These are phyloP conservation scores for Hyppa rectilinea DNA, from an alignment of 2,888 invertebrate genomes.

Conservation along the genomic window DNA sequence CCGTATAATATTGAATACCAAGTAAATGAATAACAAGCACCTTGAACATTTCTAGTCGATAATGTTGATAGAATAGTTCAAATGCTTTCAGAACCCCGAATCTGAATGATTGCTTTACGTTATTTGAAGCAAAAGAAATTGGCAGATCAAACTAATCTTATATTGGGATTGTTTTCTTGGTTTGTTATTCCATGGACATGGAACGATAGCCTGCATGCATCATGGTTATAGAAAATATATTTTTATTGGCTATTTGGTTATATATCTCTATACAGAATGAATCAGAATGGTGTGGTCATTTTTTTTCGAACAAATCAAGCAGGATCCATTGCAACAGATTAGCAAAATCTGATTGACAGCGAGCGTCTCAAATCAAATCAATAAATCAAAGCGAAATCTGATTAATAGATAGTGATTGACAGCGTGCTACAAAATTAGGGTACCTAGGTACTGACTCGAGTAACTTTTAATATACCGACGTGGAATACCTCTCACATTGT, in stretches of 20 bases:
- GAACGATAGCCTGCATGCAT: not conserved
- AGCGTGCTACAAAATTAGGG: too few relatives aligned
- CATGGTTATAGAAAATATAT: not conserved
- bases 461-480: too few relatives aligned
- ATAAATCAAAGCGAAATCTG: too few relatives aligned
- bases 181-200: not conserved
- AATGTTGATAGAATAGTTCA: slow-evolving; percentile 1
- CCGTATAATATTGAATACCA: not conserved
- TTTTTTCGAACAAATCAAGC: too few relatives aligned
- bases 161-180: not conserved
- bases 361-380: too few relatives aligned
- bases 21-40: not conserved
- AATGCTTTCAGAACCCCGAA: not conserved
- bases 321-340: too few relatives aligned
- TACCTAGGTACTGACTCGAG: too few relatives aligned
- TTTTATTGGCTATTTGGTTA: not conserved
- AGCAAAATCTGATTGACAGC: too few relatives aligned
- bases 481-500: too few relatives aligned
- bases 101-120: not conserved
- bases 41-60: slow-evolving; percentile 16
- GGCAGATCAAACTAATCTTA: not conserved
- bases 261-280: too few relatives aligned
- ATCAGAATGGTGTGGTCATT: too few relatives aligned
- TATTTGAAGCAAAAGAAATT: not conserved
- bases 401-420: too few relatives aligned